Base-by-base conservation (phyloP, 2,797 vertebrate species). In the Graptemys geographica region DNA sequence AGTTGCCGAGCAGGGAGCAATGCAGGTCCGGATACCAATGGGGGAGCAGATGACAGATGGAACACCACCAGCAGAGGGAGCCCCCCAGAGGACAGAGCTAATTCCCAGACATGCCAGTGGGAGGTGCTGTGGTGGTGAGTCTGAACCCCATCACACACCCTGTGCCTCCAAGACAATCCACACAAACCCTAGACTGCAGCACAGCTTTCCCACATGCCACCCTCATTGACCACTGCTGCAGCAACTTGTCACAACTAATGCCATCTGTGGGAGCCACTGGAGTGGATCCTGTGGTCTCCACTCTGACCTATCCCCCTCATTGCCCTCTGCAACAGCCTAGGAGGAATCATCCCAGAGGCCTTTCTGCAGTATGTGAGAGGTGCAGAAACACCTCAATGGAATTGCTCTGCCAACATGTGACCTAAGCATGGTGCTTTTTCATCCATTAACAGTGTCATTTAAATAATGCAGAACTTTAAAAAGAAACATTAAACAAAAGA, bases 181-280 rank as follows among this genome's bases (percentile, higher is more conserved):
- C 16, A n/a, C 16, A 65, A 65, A 31, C 15, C 33, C 33, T n/a
- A 33, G 33, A 65, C 6, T 44, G 21, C 37, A 74, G 37, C 3
- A 25, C 37, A 44, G 21, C 21, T 74, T 41, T 74, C 69, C 37
- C 23, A 4, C 44, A 57, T 0, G 1, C 1, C 4, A 3, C 19
- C 65, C 59, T 49, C 79, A 53, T 53, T 47, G 10, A 44, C 12
- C 18, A 18, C 44, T 27, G 13, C 11, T 11, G 7, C 15, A 87
- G 23, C 21, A 33, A 51, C 23, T 41, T 31, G 44, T 5, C 52
- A 5, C 18, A 76, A 49, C 0, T 0, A 79, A 1, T 37, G 7
- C 25, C 7, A 4, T n/a, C 51, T 51, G 44, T 62, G 31, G 28
- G 52, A 81, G 33, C 44, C 23, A 78, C 44, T 3, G 52, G 19